Evolutionary conservation across 2,797 vertebrate genomes (phyloP), one percentile per base, ranked within the genome.

Genomic region (Apogon talboti): DNA sequence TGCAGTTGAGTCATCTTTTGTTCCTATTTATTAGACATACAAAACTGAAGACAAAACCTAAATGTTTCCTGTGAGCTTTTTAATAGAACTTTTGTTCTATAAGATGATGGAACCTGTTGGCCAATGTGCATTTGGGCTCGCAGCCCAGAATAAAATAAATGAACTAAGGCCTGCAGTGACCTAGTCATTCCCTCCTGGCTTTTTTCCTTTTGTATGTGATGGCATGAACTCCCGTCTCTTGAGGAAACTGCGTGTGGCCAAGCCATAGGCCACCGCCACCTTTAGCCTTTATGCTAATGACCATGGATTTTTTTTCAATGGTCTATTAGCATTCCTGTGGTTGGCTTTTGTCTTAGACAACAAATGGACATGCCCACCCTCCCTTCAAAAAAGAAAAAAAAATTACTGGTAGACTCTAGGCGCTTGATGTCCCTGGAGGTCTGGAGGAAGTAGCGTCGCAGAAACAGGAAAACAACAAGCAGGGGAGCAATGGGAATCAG

Each of bases 401-500:
- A 93, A 91, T 89, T 94, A 96, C 96, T 95, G 79, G 94, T 95
- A 58, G 94, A 95, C 86, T 97, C 94, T 10, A 98, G 93, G 40
- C 94, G 94, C 90, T 96, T 97, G 90, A 97, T 95, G 79, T 96
- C 95, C 81, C 94, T 94, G 47, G 95, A 95, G 2, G 95, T 98
- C 82, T 92, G 87, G 86, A 96, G 93, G 91, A 96, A 97, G 86
- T 96, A 98, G 24, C 84, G 79, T 28, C 95, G 78, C 64, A 92
- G 82, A 76, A 94, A 76, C 83, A 96, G 86, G 91, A 98, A 96
- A 85, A 94, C 4, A 60, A 92, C 75, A 59, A 92, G 75, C n/a
- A 96, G 95, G 18, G 94, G 95, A 80, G 93, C 65, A 59, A 97
- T 86, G 1, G 94, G 95, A 63, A 96, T 84, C 1, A 94, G 88